A percentile compares a stretch with the other conserved stretches of the same genome.
Conservation (phyloP, 2,797 vertebrate genomes). For the Protonibea diacanthus region DNA sequence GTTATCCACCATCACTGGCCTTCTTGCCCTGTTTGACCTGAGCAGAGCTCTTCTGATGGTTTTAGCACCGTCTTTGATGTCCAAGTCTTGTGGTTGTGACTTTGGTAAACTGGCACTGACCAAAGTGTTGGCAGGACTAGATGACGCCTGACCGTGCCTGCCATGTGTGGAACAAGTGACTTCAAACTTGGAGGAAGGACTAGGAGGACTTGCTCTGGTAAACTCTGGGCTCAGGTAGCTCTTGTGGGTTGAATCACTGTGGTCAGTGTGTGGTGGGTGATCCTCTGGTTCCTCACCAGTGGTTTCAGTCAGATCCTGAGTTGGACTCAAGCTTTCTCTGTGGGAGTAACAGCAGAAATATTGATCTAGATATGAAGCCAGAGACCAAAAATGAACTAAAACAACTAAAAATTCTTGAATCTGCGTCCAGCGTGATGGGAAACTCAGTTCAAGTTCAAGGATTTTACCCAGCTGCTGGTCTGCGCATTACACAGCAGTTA, state of each 20-base stretch:
- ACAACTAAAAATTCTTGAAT: background rate
- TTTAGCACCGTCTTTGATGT: slow-evolving; percentile 17
- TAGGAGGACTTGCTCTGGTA: slow-evolving; percentile 70
- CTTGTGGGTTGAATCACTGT: slow-evolving; percentile 79
- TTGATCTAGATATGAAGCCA: background rate
- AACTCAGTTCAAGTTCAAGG: background rate
- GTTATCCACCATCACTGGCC: slow-evolving; percentile 26
- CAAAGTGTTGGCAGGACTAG: slow-evolving; percentile 26
- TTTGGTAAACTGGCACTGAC: background rate
- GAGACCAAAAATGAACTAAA: background rate
- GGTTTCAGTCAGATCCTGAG: slow-evolving; percentile 68
- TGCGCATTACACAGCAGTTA: background rate
- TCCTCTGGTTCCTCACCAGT: slow-evolving; percentile 40
- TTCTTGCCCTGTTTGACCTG: slow-evolving; percentile 55
- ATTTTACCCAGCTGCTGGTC: background rate
- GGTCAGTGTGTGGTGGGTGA: slow-evolving; percentile 76
- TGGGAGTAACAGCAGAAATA: background rate
- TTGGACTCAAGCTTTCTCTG: slow-evolving; percentile 70
- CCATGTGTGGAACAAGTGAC: slow-evolving; percentile 10
- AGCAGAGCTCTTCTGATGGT: slow-evolving; percentile 58
- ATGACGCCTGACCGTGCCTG: background rate
- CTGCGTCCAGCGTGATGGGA: background rate
- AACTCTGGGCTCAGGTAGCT: slow-evolving; percentile 83
- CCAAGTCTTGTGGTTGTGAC: slow-evolving; percentile 3
- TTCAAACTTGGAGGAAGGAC: slow-evolving; percentile 62